phyloP scores from a whole-genome alignment of 2,888 invertebrate genomes.

The Polydrusus pterygomalis region DNA sequence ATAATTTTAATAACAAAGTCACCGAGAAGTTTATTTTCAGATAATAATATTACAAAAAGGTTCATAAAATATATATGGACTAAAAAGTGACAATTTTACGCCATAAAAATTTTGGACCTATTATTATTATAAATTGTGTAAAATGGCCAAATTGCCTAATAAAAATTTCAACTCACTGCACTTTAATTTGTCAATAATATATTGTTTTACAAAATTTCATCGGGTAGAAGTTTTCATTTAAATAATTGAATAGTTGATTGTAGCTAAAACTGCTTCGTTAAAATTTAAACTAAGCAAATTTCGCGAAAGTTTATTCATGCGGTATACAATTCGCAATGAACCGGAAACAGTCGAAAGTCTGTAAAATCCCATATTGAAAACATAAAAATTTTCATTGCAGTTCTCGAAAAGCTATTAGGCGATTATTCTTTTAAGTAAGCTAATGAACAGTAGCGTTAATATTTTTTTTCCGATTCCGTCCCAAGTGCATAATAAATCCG shows the following conservation, averaged over 20 bases:
- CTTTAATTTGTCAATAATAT: slow-evolving; percentile 46
- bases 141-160: slow-evolving; percentile 24
- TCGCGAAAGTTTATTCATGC: slow-evolving; percentile 19
- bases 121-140: not conserved
- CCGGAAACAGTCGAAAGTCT: slow-evolving; percentile 18
- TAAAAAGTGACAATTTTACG: slow-evolving; percentile 7
- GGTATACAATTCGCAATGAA: slow-evolving; percentile 14
- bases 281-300: slow-evolving; percentile 15
- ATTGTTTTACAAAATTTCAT: slow-evolving; percentile 41
- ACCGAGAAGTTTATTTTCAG: too few species aligned
- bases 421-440: slow-evolving; percentile 16
- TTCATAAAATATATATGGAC: too few species aligned
- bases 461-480: too few species aligned
- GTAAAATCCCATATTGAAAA: slow-evolving; percentile 13
- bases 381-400: slow-evolving; percentile 17
- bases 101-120: not conserved
- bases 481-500: too few species aligned
- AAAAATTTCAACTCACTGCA: slow-evolving; percentile 40
- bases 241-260: slow-evolving; percentile 39
- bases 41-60: too few species aligned
- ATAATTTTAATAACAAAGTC: too few species aligned
- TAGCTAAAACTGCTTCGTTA: slow-evolving; percentile 29
- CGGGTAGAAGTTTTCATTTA: slow-evolving; percentile 24
- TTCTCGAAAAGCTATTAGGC: slow-evolving; percentile 10
- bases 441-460: not conserved